Evolutionary conservation across 2,113 vertebrate genomes (phyloP), one percentile per base, ranked within the genome.

Genomic region (Acrocephalus kingi): DNA sequence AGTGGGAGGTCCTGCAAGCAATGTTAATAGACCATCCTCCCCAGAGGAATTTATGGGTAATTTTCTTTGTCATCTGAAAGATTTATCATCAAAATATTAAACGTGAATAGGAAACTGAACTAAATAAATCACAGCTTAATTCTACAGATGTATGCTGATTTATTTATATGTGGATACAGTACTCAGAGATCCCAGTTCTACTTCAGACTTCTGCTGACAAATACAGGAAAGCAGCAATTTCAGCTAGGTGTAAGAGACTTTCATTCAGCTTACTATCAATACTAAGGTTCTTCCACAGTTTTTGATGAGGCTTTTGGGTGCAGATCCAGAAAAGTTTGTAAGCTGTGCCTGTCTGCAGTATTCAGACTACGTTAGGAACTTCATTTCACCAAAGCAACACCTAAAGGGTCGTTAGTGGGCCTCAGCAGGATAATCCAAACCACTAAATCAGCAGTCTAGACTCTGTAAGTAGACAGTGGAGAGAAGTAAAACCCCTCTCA

Each of bases 31-130:
- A 86, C 75, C 27, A 41, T 46, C 25, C 28, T 72, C 72, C 76
- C 73, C 69, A 82, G 66, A 78, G 64, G 83, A 87, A 89, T 90
- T 90, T 72, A 49, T 84, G 31, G 39, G 31, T 90, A 84, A 96
- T 93, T 92, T 90, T 96, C 56, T 95, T 90, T 90, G 73, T 58
- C 59, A 90, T 46, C 73, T 84, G 83, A 87, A 96, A 95, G 73
- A 92, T 92, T 92, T 93, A 94, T 90, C 56, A 68, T 71, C 52
- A 93, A 96, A 96, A 87, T 90, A 93, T 62, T 95, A 97, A 93
- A 86, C 52, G 54, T 39, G 41, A 96, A 88, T 52, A 84, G 52
- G 67, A 92, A 97, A 87, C n/a, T n/a, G 62, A 88, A 80, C 28
- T 84, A 94, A 93, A 89, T 78, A 96, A 93, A 84, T 78, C 28